Evolutionary conservation across 1,140 invertebrate species (phyloP).

Genomic region (Trichoplusia ni): DNA sequence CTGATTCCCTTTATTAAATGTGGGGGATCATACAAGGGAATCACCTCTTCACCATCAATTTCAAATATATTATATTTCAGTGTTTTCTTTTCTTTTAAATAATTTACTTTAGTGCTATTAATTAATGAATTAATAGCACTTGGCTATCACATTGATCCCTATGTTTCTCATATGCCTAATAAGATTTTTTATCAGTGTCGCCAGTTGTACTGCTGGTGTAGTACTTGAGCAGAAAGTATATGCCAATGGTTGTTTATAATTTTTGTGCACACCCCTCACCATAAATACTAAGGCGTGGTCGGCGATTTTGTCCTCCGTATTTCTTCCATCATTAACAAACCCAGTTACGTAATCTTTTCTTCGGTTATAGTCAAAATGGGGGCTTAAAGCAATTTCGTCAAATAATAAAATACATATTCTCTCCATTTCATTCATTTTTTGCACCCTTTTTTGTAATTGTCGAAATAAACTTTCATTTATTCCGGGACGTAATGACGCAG

Average conservation of each 20-base stretch:
- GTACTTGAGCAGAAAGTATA: conserved; percentile 40
- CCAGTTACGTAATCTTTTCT: conserved; percentile 46
- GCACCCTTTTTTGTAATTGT: conserved; percentile 39
- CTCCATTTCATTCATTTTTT: conserved; percentile 40
- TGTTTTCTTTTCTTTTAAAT: neutral
- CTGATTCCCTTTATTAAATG: too few relatives aligned
- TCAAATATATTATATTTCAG: neutral
- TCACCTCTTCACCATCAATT: neutral
- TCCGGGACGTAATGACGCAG: conserved; percentile 36
- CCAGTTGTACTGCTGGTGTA: conserved; percentile 20
- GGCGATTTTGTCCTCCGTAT: conserved; percentile 38
- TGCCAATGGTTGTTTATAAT: conserved; percentile 54
- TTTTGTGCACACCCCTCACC: conserved; percentile 47
- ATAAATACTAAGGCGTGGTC: conserved; percentile 60
- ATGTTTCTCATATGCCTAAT: conserved; percentile 31
- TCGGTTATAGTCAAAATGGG: conserved; percentile 45
- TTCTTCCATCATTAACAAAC: conserved; percentile 42
- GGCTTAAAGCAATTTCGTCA: conserved; percentile 59
- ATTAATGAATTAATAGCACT: conserved; percentile 38
- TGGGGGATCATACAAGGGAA: too few relatives aligned
- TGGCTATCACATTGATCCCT: conserved; percentile 36
- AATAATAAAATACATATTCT: conserved; percentile 55
- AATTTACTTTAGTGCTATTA: neutral
- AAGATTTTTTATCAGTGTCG: conserved; percentile 22
- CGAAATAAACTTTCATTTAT: conserved; percentile 49